Evolutionary conservation across 1,140 invertebrate species (phyloP).

Genomic region (Lordiphosa collinella): DNA sequence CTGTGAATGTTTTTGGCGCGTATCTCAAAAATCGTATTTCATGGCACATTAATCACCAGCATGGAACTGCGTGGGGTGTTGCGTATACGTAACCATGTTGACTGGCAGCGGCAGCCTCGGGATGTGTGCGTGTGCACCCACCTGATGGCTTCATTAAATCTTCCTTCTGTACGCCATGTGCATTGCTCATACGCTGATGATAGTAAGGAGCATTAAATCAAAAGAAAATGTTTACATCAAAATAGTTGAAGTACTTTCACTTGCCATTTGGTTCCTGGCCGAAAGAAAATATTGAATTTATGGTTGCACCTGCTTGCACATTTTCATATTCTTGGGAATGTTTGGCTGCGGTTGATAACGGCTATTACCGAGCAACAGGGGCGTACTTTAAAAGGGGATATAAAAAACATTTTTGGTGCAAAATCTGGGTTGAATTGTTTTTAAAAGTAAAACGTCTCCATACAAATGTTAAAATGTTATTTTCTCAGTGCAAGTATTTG

Average conservation of each 20-base stretch:
- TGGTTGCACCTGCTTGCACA: conserved; percentile 34
- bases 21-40: conserved; percentile 42
- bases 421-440: too few species aligned
- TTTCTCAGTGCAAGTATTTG: too few species aligned
- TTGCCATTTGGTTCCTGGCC: conserved; percentile 10
- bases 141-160: conserved; percentile 47
- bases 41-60: conserved; percentile 63
- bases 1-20: conserved; percentile 41
- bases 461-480: too few species aligned
- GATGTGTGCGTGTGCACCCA: not conserved
- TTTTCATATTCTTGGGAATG: conserved; percentile 43
- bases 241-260: conserved; percentile 2
- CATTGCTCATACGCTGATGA: conserved; percentile 20
- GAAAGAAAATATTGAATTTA: conserved; percentile 39
- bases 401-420: not conserved
- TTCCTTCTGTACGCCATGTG: conserved; percentile 6
- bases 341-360: conserved; percentile 14
- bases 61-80: conserved; percentile 5
- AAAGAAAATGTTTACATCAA: conserved; percentile 3
- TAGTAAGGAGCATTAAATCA: conserved; percentile 41
- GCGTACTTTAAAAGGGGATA: too few species aligned
- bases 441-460: too few species aligned
- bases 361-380: too few species aligned
- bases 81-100: conserved; percentile 50
- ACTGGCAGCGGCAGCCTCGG: conserved; percentile 21